phyloP scores from a whole-genome alignment of 2,888 invertebrate species.

The Acanthoscelides obtectus region DNA sequence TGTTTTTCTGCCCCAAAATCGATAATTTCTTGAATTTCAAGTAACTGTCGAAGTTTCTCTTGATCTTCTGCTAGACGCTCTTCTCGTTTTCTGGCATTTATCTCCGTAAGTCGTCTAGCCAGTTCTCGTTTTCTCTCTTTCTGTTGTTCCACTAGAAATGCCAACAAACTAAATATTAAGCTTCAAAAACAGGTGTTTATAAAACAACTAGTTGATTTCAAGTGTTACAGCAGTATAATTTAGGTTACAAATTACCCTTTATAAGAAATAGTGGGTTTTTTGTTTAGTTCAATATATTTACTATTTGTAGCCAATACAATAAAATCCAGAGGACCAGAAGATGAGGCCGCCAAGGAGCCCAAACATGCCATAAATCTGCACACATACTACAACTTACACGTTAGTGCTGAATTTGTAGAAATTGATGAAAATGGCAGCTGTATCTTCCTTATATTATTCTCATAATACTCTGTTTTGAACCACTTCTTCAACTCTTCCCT shows the following conservation, averaged over 20 bases:
- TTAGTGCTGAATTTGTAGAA: constrained; percentile 58
- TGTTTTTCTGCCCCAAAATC: constrained; percentile 73
- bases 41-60: constrained; percentile 72
- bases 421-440: constrained; percentile 78
- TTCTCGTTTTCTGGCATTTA: constrained; percentile 83
- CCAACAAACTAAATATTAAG: not conserved
- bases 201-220: too few relatives aligned
- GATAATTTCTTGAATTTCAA: constrained; percentile 70
- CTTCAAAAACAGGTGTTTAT: not conserved
- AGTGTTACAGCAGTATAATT: too few relatives aligned
- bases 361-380: too few relatives aligned
- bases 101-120: constrained; percentile 78
- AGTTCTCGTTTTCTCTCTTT: constrained; percentile 83
- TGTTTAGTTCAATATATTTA: too few relatives aligned
- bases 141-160: constrained; percentile 65
- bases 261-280: not conserved
- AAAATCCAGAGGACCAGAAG: too few relatives aligned
- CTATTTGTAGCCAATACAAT: too few relatives aligned
- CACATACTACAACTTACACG: constrained; percentile 48
- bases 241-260: not conserved
- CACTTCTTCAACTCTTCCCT: constrained; percentile 73
- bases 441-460: constrained; percentile 74
- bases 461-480: constrained; percentile 78
- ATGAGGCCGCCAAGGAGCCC: too few relatives aligned
- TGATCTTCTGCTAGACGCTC: constrained; percentile 87